These are phyloP conservation scores for Drosophila testacea DNA, from an alignment of 2,888 invertebrate species.

Conservation along the genomic window DNA sequence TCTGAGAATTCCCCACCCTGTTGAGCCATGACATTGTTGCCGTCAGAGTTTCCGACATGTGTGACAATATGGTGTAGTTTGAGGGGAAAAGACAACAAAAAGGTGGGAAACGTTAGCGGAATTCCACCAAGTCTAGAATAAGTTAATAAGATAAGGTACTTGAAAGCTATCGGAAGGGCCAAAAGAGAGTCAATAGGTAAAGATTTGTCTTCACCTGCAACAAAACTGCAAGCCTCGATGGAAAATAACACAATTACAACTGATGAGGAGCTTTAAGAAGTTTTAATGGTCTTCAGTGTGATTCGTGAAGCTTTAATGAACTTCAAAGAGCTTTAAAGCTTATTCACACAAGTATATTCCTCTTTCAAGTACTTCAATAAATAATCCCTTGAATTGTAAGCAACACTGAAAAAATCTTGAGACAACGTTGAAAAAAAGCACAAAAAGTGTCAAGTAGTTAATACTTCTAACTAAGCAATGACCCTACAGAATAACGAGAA, in stretches of 20 bases:
- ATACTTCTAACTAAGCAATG: slow-evolving; percentile 66
- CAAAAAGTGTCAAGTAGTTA: slow-evolving; percentile 52
- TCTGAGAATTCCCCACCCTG: not conserved
- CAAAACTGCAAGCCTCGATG: not conserved
- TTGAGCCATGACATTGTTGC: slow-evolving; percentile 43
- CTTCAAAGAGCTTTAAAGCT: slow-evolving; percentile 3
- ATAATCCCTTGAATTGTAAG: slow-evolving; percentile 14
- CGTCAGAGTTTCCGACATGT: slow-evolving; percentile 31
- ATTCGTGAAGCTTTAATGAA: no score
- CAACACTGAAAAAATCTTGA: slow-evolving; percentile 3
- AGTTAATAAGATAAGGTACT: slow-evolving; percentile 15
- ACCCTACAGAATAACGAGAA: slow-evolving; percentile 57
- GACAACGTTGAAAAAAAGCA: slow-evolving; percentile 2
- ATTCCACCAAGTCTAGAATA: slow-evolving; percentile 17
- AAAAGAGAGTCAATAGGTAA: not conserved
- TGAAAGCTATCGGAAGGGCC: not conserved
- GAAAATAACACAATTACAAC: not conserved
- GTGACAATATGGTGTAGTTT: slow-evolving; percentile 25
- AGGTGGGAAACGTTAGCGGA: slow-evolving; percentile 56
- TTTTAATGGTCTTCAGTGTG: not conserved
- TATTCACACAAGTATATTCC: not conserved
- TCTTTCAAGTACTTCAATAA: not conserved
- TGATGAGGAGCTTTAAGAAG: not conserved
- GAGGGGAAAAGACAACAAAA: slow-evolving; percentile 42
- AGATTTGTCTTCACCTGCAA: not conserved